Percentiles rank a stretch among this genome's conserved stretches.
These are phyloP conservation scores for Nixonia krombeini DNA, from an alignment of 1,140 invertebrate genomes.

Conservation along the genomic window DNA sequence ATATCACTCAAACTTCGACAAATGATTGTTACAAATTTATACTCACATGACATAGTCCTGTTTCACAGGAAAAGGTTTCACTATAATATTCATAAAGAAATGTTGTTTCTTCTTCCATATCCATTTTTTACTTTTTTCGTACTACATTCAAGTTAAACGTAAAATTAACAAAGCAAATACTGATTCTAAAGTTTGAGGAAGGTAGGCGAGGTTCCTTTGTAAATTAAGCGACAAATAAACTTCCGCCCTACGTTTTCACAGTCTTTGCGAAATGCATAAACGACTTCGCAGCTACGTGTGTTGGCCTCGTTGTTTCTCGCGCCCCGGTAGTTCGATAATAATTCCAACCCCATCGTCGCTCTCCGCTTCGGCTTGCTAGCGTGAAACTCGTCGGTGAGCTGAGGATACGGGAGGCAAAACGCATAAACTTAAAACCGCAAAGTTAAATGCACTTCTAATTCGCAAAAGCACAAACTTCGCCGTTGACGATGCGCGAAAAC, in stretches of 20 bases:
- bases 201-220: too few species aligned
- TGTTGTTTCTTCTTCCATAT: too few species aligned
- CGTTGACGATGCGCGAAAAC: constrained; percentile 33
- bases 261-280: constrained; percentile 7
- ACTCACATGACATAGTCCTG: too few species aligned
- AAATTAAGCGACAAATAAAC: constrained; percentile 34
- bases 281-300: constrained; percentile 1
- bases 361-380: not conserved
- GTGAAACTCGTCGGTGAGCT: constrained; percentile 12
- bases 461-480: constrained; percentile 42
- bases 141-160: too few species aligned
- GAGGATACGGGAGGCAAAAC: constrained; percentile 39
- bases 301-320: constrained; percentile 35
- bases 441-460: constrained; percentile 56
- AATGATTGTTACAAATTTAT: too few species aligned
- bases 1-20: too few species aligned
- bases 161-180: too few species aligned
- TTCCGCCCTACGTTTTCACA: constrained; percentile 13
- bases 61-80: too few species aligned
- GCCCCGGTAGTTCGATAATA: constrained; percentile 50
- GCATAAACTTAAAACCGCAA: constrained; percentile 53
- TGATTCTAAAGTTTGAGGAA: too few species aligned
- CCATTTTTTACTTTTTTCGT: too few species aligned
- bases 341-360: constrained; percentile 30
- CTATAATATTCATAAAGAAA: too few species aligned